Percentiles rank a stretch among this genome's conserved stretches.
Conservation (phyloP, 2,888 invertebrate species). For the Sinohyriopsis cumingii region DNA sequence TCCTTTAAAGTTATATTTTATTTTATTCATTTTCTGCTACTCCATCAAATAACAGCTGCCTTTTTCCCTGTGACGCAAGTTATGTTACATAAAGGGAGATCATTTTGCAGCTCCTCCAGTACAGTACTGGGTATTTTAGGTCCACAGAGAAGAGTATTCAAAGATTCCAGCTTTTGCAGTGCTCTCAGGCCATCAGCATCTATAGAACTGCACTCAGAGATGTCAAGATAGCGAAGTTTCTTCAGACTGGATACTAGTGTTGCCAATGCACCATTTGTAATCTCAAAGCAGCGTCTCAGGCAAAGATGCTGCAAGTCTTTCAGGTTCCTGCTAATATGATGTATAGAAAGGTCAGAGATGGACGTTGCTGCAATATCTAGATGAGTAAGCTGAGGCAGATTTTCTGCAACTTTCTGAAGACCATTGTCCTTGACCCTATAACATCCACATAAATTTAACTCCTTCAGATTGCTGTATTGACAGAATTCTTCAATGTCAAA, state of each 20-base stretch:
- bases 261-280: constrained; percentile 40
- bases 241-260: constrained; percentile 36
- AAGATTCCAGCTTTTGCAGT: neutral
- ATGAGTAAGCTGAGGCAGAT: constrained; percentile 28
- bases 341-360: constrained; percentile 48
- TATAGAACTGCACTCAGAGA: constrained; percentile 27
- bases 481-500: constrained; percentile 44
- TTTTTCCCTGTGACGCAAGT: no score
- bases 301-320: constrained; percentile 37
- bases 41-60: no score
- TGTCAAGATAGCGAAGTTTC: constrained; percentile 35
- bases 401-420: constrained; percentile 37
- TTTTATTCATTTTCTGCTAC: no score
- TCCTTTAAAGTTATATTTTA: no score
- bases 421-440: constrained; percentile 48
- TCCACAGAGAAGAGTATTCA: neutral
- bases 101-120: no score
- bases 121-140: no score
- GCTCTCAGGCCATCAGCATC: no score
- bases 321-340: constrained; percentile 48
- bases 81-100: no score
- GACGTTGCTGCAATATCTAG: constrained; percentile 38
- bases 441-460: constrained; percentile 46
- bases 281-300: constrained; percentile 29
- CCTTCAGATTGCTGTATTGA: constrained; percentile 33